These are phyloP conservation scores for Acarapis woodi DNA, from an alignment of 1,140 invertebrate genomes.

Conservation along the genomic window DNA sequence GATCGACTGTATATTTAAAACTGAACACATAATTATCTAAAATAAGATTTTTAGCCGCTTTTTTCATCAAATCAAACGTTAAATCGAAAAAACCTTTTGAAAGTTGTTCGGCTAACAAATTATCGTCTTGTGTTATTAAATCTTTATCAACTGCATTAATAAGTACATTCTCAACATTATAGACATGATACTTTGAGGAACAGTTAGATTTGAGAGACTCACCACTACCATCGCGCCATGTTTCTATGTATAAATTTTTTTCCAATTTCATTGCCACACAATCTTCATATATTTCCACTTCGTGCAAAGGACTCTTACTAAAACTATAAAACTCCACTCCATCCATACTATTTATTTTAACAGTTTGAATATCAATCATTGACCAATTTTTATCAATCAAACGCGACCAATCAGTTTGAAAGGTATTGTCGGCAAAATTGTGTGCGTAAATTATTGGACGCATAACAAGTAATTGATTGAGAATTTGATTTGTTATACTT, in stretches of 20 bases:
- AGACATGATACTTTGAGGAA: constrained; percentile 24
- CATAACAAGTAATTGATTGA: neutral
- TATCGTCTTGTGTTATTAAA: neutral
- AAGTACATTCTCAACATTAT: constrained; percentile 25
- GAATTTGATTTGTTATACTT: neutral
- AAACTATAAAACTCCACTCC: constrained; percentile 1
- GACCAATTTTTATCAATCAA: too few species aligned
- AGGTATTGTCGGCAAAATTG: too few species aligned
- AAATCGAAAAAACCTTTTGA: constrained; percentile 27
- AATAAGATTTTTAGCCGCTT: constrained; percentile 16
- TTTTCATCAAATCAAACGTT: constrained; percentile 24
- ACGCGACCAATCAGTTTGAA: too few species aligned
- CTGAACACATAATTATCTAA: too few species aligned
- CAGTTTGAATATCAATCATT: too few species aligned
- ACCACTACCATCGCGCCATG: constrained; percentile 50
- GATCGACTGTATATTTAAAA: constrained; percentile 44
- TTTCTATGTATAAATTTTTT: constrained; percentile 41
- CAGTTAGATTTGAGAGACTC: constrained; percentile 26
- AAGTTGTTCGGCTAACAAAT: constrained; percentile 28
- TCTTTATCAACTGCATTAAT: constrained; percentile 1
- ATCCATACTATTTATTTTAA: neutral
- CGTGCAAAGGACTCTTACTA: constrained; percentile 39
- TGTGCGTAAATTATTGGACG: neutral
- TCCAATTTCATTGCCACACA: constrained; percentile 40
- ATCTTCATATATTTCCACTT: constrained; percentile 36